A percentile compares a stretch with the other conserved stretches of the same genome.
Conservation (phyloP, 1,140 invertebrate genomes). For the Sesamia nonagrioides region DNA sequence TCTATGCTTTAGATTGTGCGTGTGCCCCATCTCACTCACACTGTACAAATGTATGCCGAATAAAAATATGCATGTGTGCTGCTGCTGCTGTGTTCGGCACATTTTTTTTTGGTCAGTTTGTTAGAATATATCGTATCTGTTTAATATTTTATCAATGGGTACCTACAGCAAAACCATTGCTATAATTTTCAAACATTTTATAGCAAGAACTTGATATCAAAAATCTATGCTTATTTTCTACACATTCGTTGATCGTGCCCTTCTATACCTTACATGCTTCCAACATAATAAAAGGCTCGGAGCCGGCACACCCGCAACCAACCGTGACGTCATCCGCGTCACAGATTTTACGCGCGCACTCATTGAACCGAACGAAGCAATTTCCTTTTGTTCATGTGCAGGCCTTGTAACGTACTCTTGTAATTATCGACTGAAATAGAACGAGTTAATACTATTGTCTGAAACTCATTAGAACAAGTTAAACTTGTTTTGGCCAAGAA, state of each 20-base stretch:
- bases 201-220: too few relatives aligned
- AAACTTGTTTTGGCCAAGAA: neutral
- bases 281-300: neutral
- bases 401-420: neutral
- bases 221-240: neutral
- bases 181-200: neutral
- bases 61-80: too few relatives aligned
- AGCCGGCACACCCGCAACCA: conserved; percentile 3
- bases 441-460: conserved; percentile 28
- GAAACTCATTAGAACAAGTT: conserved; percentile 1
- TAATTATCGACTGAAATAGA: conserved; percentile 7
- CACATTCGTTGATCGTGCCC: neutral
- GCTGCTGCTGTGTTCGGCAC: too few relatives aligned
- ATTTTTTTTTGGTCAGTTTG: too few relatives aligned
- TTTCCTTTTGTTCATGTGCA: conserved; percentile 45
- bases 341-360: conserved; percentile 29
- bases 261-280: neutral
- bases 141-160: too few relatives aligned
- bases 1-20: too few relatives aligned
- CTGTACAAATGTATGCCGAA: too few relatives aligned
- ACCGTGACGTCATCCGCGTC: conserved; percentile 42
- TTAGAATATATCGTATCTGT: too few relatives aligned
- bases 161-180: too few relatives aligned
- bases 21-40: too few relatives aligned
- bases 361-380: conserved; percentile 38